phyloP scores from a whole-genome alignment of 2,113 vertebrate species.

The Martes martes region DNA sequence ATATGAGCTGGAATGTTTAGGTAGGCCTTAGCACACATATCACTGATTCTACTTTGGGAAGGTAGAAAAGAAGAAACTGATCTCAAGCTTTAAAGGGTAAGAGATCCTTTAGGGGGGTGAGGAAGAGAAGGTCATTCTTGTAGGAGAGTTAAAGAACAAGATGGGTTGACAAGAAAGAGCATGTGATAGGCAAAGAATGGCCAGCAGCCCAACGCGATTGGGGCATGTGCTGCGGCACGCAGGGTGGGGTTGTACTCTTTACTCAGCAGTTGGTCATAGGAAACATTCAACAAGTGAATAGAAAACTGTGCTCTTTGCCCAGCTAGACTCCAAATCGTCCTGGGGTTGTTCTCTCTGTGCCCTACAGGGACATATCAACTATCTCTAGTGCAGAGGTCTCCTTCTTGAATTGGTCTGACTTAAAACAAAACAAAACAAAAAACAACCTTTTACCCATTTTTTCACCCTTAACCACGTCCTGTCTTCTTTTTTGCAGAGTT shows the following conservation, averaged over 20 bases:
- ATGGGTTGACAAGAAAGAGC: neutral
- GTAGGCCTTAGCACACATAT: neutral
- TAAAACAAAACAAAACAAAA: neutral
- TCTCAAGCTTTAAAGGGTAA: neutral
- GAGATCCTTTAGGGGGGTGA: neutral
- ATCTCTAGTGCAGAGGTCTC: neutral
- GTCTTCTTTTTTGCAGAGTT: conserved; percentile 78
- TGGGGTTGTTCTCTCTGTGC: neutral
- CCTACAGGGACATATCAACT: neutral
- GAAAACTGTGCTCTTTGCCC: neutral
- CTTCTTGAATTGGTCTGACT: neutral
- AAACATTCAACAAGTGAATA: neutral
- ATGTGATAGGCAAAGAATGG: neutral
- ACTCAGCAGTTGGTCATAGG: neutral
- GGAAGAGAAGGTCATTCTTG: neutral
- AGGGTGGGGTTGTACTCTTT: neutral
- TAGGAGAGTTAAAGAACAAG: neutral
- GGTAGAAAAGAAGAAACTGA: neutral
- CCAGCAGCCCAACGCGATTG: accelerated
- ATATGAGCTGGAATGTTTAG: neutral
- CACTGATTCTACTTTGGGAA: neutral
- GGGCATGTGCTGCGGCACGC: accelerated
- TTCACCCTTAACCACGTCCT: neutral
- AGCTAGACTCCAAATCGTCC: neutral
- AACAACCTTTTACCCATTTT: neutral